Conservation (phyloP, 1,140 invertebrate genomes). For the Caligus rogercresseyi region DNA sequence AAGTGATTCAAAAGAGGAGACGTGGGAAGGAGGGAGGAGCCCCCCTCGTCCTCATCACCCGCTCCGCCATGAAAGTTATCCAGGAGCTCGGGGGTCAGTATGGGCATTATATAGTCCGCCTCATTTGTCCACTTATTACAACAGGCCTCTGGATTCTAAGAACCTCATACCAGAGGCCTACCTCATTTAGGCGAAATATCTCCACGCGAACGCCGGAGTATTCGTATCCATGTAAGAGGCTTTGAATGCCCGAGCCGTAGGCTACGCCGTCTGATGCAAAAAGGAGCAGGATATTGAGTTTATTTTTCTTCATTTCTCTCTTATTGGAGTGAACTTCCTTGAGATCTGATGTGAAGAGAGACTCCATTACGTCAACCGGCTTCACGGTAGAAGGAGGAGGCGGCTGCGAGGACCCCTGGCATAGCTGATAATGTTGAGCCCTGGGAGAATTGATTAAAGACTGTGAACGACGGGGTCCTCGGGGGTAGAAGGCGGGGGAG, state of each 20-base stretch:
- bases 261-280: slow-evolving; percentile 4
- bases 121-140: slow-evolving; percentile 13
- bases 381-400: too few relatives aligned
- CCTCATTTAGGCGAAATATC: slow-evolving; percentile 7
- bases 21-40: background rate
- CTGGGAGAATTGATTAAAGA: background rate
- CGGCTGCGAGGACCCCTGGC: background rate
- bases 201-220: background rate
- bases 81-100: slow-evolving; percentile 9
- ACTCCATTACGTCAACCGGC: too few relatives aligned
- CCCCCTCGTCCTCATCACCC: background rate
- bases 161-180: slow-evolving; percentile 10
- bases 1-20: background rate
- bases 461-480: background rate
- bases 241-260: background rate
- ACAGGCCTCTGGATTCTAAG: slow-evolving; percentile 11
- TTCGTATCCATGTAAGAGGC: background rate
- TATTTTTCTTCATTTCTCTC: background rate
- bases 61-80: background rate
- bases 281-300: slow-evolving; percentile 3
- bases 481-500: background rate
- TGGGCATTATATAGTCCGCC: slow-evolving; percentile 12
- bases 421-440: background rate
- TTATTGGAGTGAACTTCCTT: background rate
- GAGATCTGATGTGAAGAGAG: background rate